Conservation (phyloP, 2,797 vertebrate species). For the Poliocrania exsul region DNA sequence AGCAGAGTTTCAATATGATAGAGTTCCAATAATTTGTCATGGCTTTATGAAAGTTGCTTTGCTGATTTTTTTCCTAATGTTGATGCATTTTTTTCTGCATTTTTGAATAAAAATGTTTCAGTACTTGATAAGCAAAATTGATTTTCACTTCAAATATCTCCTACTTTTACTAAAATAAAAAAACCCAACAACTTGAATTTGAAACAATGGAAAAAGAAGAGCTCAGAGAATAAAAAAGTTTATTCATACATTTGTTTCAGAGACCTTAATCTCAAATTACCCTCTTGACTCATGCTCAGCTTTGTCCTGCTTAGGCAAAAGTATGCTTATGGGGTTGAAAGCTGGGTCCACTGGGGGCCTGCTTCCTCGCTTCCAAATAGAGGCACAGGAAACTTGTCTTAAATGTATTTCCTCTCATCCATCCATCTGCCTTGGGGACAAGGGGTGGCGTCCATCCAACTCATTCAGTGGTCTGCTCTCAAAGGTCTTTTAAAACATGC, state of each 20-base stretch:
- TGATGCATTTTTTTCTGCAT: not conserved
- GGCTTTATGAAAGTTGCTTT: not conserved
- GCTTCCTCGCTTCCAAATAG: not conserved
- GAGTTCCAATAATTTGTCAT: not conserved
- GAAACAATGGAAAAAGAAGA: not conserved
- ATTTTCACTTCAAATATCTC: not conserved
- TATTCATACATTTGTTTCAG: not conserved
- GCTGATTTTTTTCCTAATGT: not conserved
- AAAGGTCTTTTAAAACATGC: constrained; percentile 30
- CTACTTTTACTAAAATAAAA: not conserved
- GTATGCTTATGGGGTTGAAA: not conserved
- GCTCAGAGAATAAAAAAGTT: not conserved
- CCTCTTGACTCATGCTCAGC: not conserved
- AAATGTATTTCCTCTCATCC: constrained; percentile 22
- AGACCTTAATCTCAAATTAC: constrained; percentile 3
- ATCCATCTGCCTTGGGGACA: constrained; percentile 3
- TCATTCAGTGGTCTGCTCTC: constrained; percentile 13
- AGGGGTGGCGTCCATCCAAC: constrained; percentile 32
- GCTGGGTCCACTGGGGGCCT: not conserved
- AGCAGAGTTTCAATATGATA: not conserved
- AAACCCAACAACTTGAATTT: not conserved
- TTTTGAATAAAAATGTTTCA: not conserved
- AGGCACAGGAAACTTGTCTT: constrained; percentile 31
- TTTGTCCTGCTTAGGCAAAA: not conserved
- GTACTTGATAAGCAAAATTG: not conserved